phyloP scores from a whole-genome alignment of 2,113 vertebrate species.

The Hylia prasina region DNA sequence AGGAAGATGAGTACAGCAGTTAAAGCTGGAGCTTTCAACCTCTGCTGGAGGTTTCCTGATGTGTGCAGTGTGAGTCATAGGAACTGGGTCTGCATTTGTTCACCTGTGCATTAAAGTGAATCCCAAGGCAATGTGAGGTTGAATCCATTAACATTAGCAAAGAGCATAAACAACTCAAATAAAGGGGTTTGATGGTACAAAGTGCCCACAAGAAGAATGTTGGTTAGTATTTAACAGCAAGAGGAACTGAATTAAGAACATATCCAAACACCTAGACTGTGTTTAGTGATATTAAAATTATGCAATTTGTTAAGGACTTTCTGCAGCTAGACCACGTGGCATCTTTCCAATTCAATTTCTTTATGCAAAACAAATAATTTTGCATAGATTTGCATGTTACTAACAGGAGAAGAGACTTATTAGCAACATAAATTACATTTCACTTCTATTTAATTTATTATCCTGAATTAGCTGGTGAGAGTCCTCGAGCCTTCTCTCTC shows the following conservation, averaged over 20 bases:
- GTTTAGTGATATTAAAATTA: not conserved
- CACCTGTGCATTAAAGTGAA: not conserved
- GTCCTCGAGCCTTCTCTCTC: not conserved
- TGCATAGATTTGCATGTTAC: not conserved
- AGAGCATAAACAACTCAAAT: not conserved
- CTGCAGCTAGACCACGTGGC: not conserved
- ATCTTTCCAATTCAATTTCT: not conserved
- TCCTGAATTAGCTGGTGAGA: not conserved
- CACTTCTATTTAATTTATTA: not conserved
- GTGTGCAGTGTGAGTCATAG: not conserved
- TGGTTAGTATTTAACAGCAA: not conserved
- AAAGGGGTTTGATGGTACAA: not conserved
- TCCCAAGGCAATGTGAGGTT: not conserved
- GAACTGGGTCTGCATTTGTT: not conserved
- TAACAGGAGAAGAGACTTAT: not conserved
- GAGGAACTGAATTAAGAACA: not conserved
- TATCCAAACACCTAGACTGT: not conserved
- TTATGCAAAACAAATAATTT: not conserved
- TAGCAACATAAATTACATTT: not conserved
- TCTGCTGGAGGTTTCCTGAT: not conserved
- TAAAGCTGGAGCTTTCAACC: not conserved
- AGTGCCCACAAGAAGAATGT: not conserved
- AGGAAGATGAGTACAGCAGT: not conserved
- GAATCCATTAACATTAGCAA: not conserved
- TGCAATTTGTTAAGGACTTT: not conserved